Evolutionary conservation across 2,113 vertebrate species (phyloP).

Genomic region (Sitta europaea): DNA sequence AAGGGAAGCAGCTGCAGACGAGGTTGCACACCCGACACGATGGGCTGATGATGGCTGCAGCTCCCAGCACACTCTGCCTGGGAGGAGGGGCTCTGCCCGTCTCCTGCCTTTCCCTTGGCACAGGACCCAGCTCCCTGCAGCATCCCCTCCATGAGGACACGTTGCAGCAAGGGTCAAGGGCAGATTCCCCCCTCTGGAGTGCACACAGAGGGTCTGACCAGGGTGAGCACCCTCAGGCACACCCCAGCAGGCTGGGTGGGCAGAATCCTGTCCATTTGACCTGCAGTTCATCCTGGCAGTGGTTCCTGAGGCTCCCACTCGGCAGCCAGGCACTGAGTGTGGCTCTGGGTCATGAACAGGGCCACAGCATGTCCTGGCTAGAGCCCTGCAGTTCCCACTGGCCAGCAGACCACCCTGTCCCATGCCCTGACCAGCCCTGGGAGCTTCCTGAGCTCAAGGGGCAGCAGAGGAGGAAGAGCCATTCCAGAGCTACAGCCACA

Average conservation of each 20-base stretch:
- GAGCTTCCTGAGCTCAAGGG: not conserved
- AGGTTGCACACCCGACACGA: accelerated
- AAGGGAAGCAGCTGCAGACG: not conserved
- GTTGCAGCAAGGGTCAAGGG: not conserved
- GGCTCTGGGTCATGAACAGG: not conserved
- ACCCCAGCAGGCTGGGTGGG: not conserved
- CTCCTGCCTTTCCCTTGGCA: not conserved
- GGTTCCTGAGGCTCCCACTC: not conserved
- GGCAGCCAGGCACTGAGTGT: accelerated
- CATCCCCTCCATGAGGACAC: not conserved
- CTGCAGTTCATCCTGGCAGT: not conserved
- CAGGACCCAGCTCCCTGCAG: not conserved
- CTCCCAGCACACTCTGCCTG: not conserved
- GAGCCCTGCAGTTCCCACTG: not conserved
- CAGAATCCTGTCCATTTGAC: not conserved
- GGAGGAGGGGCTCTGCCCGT: not conserved
- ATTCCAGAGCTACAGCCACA: not conserved
- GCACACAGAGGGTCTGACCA: not conserved
- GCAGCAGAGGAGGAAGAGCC: accelerated
- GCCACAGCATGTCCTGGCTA: not conserved
- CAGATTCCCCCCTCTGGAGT: not conserved
- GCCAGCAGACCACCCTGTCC: not conserved
- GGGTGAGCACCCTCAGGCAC: not conserved
- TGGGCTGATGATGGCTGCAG: not conserved
- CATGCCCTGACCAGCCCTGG: not conserved